Percentiles rank a stretch among this genome's conserved stretches.
Evolutionary conservation across 2,113 vertebrate genomes (phyloP).

Genomic region (Scartelaos histophorus): DNA sequence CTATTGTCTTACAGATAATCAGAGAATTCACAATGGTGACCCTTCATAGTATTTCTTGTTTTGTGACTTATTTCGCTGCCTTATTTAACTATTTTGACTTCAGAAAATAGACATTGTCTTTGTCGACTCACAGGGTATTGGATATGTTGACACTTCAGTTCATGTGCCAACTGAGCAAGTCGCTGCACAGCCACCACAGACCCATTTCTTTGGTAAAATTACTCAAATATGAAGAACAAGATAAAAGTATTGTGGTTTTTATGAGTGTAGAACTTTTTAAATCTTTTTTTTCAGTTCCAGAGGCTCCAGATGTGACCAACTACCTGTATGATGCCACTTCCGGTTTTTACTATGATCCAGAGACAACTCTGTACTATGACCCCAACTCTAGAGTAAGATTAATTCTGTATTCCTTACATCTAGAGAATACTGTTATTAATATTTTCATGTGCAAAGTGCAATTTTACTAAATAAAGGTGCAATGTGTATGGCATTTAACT

Average conservation of each 20-base stretch:
- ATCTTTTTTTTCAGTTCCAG: conserved; percentile 74
- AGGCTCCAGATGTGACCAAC: conserved; percentile 85
- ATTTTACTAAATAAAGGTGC: no score
- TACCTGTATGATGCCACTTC: conserved; percentile 95
- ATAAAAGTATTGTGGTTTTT: not conserved
- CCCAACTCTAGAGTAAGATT: conserved; percentile 87
- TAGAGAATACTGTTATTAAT: not conserved
- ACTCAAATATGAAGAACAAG: not conserved
- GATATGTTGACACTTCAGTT: conserved; percentile 48
- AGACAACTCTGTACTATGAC: conserved; percentile 92
- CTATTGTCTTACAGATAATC: no score
- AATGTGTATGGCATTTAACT: no score
- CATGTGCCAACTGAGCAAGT: conserved; percentile 42
- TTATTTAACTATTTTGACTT: not conserved
- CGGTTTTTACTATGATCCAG: conserved; percentile 94
- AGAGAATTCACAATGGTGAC: no score
- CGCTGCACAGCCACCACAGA: conserved; percentile 42
- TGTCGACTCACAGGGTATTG: conserved; percentile 33
- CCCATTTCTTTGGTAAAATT: conserved; percentile 61
- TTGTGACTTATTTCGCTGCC: no score
- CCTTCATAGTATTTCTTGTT: no score
- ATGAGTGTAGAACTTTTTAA: not conserved
- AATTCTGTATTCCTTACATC: not conserved
- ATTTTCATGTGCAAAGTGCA: no score
- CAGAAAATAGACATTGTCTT: not conserved